These are phyloP conservation scores for Gibbula magus DNA, from an alignment of 2,888 invertebrate genomes.

Conservation along the genomic window DNA sequence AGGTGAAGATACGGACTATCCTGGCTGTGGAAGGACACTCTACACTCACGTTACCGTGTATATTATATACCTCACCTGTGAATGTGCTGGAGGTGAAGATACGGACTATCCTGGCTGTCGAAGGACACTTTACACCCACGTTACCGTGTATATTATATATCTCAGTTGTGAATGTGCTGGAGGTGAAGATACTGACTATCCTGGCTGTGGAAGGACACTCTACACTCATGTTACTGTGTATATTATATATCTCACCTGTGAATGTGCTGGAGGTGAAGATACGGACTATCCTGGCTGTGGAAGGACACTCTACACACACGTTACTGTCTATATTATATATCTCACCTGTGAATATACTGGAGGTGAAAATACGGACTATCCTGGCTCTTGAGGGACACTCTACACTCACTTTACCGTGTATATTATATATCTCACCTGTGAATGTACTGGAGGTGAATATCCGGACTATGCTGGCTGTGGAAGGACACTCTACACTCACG, in stretches of 20 bases:
- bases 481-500: slow-evolving; percentile 50
- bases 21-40: slow-evolving; percentile 57
- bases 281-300: slow-evolving; percentile 60
- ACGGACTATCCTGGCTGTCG: slow-evolving; percentile 60
- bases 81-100: slow-evolving; percentile 16
- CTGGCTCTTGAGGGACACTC: slow-evolving; percentile 57
- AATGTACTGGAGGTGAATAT: slow-evolving; percentile 13
- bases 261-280: slow-evolving; percentile 16
- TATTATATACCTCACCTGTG: not conserved
- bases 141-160: slow-evolving; percentile 44
- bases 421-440: not conserved
- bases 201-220: slow-evolving; percentile 57
- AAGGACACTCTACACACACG: slow-evolving; percentile 50
- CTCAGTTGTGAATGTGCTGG: slow-evolving; percentile 9
- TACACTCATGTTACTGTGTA: slow-evolving; percentile 50
- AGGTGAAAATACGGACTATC: slow-evolving; percentile 51
- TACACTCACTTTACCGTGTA: slow-evolving; percentile 50
- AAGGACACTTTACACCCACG: slow-evolving; percentile 50
- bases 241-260: not conserved
- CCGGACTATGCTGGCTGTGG: slow-evolving; percentile 60
- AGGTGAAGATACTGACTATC: slow-evolving; percentile 49
- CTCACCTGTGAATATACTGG: slow-evolving; percentile 10
- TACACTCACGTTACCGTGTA: slow-evolving; percentile 50
- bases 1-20: slow-evolving; percentile 50
- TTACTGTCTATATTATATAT: slow-evolving; percentile 43